These are phyloP conservation scores for Camponotus fellah DNA, from an alignment of 2,888 invertebrate species.

Conservation along the genomic window DNA sequence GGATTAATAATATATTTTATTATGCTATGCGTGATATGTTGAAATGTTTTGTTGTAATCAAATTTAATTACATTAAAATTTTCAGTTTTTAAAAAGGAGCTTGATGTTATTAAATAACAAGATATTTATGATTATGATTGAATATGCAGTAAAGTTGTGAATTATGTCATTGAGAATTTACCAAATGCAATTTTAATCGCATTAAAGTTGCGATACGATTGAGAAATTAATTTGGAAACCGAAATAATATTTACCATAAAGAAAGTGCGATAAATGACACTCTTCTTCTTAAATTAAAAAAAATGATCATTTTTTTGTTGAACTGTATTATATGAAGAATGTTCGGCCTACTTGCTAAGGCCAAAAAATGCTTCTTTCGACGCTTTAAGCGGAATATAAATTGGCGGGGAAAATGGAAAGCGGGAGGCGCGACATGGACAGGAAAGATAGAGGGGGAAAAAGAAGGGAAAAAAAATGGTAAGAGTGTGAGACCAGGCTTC, in stretches of 20 bases:
- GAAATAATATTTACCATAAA: neutral
- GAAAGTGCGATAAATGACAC: neutral
- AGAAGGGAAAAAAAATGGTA: conserved; percentile 50
- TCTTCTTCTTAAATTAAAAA: neutral
- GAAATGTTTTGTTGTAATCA: neutral
- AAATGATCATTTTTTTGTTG: neutral
- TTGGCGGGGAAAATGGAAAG: conserved; percentile 51
- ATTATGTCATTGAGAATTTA: neutral
- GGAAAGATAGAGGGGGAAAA: conserved; percentile 11
- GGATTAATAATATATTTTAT: neutral
- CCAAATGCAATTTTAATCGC: neutral
- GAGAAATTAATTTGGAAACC: neutral
- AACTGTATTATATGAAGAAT: conserved; percentile 19
- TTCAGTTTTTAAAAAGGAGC: neutral
- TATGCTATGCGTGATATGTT: neutral
- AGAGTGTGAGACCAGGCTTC: conserved; percentile 46
- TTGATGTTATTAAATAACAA: neutral
- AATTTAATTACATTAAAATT: neutral
- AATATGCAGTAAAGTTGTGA: neutral
- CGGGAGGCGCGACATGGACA: conserved; percentile 4
- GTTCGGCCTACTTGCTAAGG: conserved; percentile 28
- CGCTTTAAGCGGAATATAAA: conserved; percentile 62
- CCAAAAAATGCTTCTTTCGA: conserved; percentile 45
- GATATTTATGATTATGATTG: neutral
- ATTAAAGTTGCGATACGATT: neutral